Evolutionary conservation across 2,888 invertebrate genomes (phyloP).

Genomic region (Pardosa pseudoannulata): DNA sequence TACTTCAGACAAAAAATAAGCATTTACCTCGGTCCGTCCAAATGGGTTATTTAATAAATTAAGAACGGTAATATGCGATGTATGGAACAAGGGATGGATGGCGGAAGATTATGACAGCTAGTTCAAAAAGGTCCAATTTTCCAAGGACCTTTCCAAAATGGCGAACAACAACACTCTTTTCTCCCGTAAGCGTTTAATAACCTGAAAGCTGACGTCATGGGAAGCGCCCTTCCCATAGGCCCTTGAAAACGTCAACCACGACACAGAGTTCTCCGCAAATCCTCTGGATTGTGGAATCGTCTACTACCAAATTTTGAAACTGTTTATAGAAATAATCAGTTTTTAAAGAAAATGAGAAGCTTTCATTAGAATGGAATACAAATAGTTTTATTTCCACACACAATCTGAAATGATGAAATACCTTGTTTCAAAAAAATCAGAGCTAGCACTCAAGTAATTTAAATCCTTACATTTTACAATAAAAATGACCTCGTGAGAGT

Average conservation of each 20-base stretch:
- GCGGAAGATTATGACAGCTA: slow-evolving; percentile 66
- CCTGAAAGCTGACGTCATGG: slow-evolving; percentile 71
- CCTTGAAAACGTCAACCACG: slow-evolving; percentile 42
- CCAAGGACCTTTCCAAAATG: slow-evolving; percentile 70
- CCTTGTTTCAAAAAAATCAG: too few relatives aligned
- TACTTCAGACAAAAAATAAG: slow-evolving; percentile 45
- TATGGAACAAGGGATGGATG: slow-evolving; percentile 68
- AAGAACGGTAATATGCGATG: slow-evolving; percentile 41
- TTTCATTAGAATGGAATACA: too few relatives aligned
- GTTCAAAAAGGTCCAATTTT: slow-evolving; percentile 69
- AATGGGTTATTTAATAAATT: slow-evolving; percentile 61
- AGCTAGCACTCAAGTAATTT: too few relatives aligned
- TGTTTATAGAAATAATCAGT: too few relatives aligned
- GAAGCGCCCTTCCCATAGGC: slow-evolving; percentile 70
- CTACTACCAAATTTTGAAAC: too few relatives aligned
- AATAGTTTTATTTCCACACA: too few relatives aligned
- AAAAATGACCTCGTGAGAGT: too few relatives aligned
- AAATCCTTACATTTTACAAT: too few relatives aligned
- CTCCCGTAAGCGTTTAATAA: slow-evolving; percentile 72
- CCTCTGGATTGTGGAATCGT: too few relatives aligned
- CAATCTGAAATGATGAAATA: too few relatives aligned
- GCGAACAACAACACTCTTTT: slow-evolving; percentile 69
- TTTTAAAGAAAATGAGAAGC: too few relatives aligned
- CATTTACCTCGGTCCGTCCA: slow-evolving; percentile 72
- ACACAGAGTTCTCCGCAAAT: not conserved